phyloP scores from a whole-genome alignment of 2,113 vertebrate genomes.

The Ibidorhyncha struthersii region DNA sequence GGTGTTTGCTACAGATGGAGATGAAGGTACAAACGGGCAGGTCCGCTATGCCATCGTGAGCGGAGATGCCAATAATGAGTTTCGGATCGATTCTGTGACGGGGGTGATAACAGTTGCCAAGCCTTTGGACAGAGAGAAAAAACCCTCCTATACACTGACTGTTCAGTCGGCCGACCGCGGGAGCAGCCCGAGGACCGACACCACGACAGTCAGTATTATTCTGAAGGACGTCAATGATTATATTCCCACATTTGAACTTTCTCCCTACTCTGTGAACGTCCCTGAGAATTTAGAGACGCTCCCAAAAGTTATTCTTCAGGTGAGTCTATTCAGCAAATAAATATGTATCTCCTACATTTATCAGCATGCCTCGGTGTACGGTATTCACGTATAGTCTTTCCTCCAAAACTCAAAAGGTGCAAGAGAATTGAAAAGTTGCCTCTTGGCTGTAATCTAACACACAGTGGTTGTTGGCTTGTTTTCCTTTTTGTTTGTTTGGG shows the following conservation, averaged over 20 bases:
- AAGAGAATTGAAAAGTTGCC: not conserved
- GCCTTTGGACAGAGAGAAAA: slow-evolving; percentile 87
- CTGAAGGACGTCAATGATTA: slow-evolving; percentile 92
- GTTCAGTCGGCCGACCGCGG: slow-evolving; percentile 90
- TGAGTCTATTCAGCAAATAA: slow-evolving; percentile 59
- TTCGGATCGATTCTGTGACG: slow-evolving; percentile 92
- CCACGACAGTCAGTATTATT: slow-evolving; percentile 81
- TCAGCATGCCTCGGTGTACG: not conserved
- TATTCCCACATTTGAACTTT: slow-evolving; percentile 87
- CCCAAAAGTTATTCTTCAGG: slow-evolving; percentile 90
- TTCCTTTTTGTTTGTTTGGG: not conserved
- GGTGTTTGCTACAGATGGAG: slow-evolving; percentile 84
- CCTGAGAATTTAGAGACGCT: slow-evolving; percentile 86
- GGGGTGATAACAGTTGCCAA: slow-evolving; percentile 90
- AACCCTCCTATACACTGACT: slow-evolving; percentile 79
- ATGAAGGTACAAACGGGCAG: slow-evolving; percentile 92
- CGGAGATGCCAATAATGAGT: slow-evolving; percentile 81
- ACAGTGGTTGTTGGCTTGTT: not conserved
- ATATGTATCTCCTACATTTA: not conserved
- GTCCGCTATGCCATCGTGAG: slow-evolving; percentile 85
- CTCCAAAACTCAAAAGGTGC: not conserved
- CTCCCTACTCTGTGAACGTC: slow-evolving; percentile 87
- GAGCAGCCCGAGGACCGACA: slow-evolving; percentile 86
- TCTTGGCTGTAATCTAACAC: not conserved
- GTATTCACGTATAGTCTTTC: not conserved